Evolutionary conservation across 1,140 invertebrate genomes (phyloP).

Genomic region (Kradibia gibbosae): DNA sequence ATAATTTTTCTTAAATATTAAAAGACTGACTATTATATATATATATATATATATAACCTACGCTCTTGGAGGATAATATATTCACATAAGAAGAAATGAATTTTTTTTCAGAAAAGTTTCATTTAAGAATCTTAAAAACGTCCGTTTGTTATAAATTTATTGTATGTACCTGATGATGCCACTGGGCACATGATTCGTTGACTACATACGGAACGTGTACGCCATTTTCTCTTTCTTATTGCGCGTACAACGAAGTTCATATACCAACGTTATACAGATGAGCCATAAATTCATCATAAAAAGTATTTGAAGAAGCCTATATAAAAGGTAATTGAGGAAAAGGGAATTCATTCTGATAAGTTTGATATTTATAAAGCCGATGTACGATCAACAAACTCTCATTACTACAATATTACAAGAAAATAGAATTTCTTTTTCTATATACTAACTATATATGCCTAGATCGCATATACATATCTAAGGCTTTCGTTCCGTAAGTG

Average conservation of each 20-base stretch:
- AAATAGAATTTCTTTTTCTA: not conserved
- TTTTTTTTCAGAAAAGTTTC: not conserved
- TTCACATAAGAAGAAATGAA: not conserved
- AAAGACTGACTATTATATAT: too few relatives aligned
- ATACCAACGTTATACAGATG: not conserved
- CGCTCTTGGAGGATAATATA: slow-evolving; percentile 16
- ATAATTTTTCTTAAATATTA: too few relatives aligned
- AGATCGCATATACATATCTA: too few relatives aligned
- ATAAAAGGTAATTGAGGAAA: not conserved
- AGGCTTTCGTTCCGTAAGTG: too few relatives aligned
- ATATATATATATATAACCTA: too few relatives aligned
- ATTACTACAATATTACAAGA: not conserved
- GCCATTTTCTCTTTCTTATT: not conserved
- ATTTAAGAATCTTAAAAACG: not conserved
- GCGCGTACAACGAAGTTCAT: not conserved
- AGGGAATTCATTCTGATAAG: not conserved
- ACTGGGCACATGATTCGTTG: not conserved
- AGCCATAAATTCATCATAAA: slow-evolving; percentile 38
- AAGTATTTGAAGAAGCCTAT: not conserved
- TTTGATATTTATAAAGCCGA: slow-evolving; percentile 35
- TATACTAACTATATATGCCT: too few relatives aligned
- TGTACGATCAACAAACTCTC: not conserved
- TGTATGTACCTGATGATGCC: not conserved
- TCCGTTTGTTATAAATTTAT: slow-evolving; percentile 10
- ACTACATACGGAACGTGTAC: not conserved